Conservation (phyloP, 2,888 invertebrate species). For the Liodrosophila aerea region DNA sequence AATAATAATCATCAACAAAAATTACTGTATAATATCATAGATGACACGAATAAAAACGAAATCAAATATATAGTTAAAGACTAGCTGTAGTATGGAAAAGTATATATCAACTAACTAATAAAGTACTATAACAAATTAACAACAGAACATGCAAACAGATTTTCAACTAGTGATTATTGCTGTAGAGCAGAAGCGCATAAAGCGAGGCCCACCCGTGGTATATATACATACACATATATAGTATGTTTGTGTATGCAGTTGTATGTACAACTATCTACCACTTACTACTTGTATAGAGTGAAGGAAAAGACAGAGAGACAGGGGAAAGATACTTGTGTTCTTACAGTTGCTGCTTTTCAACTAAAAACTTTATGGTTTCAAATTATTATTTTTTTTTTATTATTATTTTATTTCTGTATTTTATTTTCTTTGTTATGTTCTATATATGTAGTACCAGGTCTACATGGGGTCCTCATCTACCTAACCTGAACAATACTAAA, state of each 20-base stretch:
- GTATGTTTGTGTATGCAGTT: constrained; percentile 17
- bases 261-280: constrained; percentile 23
- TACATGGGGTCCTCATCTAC: no score
- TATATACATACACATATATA: constrained; percentile 15
- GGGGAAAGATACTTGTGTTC: not conserved
- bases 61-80: constrained; percentile 38
- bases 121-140: constrained; percentile 11
- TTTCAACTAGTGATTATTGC: constrained; percentile 41
- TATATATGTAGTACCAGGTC: no score
- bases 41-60: constrained; percentile 24
- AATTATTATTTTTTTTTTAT: no score
- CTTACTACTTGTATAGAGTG: constrained; percentile 21
- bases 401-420: no score
- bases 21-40: constrained; percentile 14
- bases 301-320: constrained; percentile 7
- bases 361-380: no score
- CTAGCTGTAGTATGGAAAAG: constrained; percentile 23
- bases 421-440: no score
- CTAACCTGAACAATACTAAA: no score
- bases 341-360: no score
- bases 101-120: constrained; percentile 23
- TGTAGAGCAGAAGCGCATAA: constrained; percentile 44
- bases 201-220: constrained; percentile 64
- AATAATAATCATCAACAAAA: constrained; percentile 21
- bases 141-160: constrained; percentile 6